Evolutionary conservation across 2,113 vertebrate species (phyloP).

Genomic region (Corythoichthys haematopterus): DNA sequence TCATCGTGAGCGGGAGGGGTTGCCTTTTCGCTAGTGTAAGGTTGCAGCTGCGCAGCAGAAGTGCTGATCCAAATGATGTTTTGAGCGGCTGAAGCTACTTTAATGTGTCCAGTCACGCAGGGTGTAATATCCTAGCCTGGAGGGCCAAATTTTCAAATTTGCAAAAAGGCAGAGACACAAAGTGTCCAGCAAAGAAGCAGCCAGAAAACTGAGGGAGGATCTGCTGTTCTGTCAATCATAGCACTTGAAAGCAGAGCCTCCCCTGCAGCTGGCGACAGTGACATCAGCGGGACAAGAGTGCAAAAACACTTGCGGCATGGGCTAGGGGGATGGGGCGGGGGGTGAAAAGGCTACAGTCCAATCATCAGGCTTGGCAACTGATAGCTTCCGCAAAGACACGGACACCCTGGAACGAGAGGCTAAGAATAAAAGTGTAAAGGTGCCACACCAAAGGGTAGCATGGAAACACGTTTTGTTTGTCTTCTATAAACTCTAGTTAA

Average conservation of each 20-base stretch:
- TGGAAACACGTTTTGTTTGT: constrained; percentile 39
- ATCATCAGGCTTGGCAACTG: constrained; percentile 54
- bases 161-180: constrained; percentile 33
- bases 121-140: constrained; percentile 14
- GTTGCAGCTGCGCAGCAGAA: constrained; percentile 47
- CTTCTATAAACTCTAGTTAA: constrained; percentile 56
- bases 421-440: constrained; percentile 63
- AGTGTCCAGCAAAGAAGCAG: constrained; percentile 27
- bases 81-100: neutral
- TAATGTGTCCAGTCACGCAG: neutral
- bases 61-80: constrained; percentile 23
- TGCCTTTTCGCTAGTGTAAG: constrained; percentile 7
- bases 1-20: constrained; percentile 22
- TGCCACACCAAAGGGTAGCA: constrained; percentile 57
- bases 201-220: constrained; percentile 13
- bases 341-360: constrained; percentile 34
- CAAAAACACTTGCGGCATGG: neutral
- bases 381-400: constrained; percentile 56
- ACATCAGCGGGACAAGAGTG: constrained; percentile 49
- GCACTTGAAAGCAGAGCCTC: constrained; percentile 36
- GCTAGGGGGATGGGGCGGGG: constrained; percentile 5
- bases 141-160: constrained; percentile 44
- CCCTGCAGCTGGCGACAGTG: constrained; percentile 46
- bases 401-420: constrained; percentile 49
- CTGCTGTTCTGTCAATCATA: constrained; percentile 52